Evolutionary conservation across 1,140 invertebrate species (phyloP).

Genomic region (Lordiphosa mommai): DNA sequence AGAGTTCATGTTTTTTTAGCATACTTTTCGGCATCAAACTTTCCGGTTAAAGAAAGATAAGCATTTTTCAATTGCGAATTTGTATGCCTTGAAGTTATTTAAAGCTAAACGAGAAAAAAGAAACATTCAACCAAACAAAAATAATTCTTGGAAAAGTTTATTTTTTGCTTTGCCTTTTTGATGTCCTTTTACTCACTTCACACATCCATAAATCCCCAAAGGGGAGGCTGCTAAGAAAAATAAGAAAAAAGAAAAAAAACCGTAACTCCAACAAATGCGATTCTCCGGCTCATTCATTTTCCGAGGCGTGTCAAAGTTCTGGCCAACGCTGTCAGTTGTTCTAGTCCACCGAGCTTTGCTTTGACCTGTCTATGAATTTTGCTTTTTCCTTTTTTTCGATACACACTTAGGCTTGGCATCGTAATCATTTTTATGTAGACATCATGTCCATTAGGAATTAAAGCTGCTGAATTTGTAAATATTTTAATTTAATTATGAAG

Average conservation of each 20-base stretch:
- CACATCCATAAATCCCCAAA: conserved; percentile 10
- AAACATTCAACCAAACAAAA: not conserved
- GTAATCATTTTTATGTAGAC: not conserved
- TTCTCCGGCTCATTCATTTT: conserved; percentile 3
- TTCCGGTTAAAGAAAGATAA: too few species aligned
- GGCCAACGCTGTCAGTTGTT: conserved; percentile 26
- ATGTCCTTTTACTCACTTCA: conserved; percentile 3
- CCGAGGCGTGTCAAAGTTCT: conserved; percentile 28
- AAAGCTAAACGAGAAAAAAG: not conserved
- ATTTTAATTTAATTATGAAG: not conserved
- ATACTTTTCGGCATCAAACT: too few species aligned
- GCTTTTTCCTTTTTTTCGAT: not conserved
- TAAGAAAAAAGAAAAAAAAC: not conserved
- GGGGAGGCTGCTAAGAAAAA: not conserved
- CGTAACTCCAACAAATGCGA: not conserved
- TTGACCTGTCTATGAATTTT: not conserved
- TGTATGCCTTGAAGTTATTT: conserved; percentile 1
- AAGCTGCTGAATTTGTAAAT: not conserved
- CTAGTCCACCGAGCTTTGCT: conserved; percentile 23
- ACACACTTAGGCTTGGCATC: not conserved
- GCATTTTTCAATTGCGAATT: too few species aligned
- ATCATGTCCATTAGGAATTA: not conserved
- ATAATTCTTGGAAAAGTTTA: conserved; percentile 3
- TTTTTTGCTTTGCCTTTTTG: not conserved
- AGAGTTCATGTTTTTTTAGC: too few species aligned